These are phyloP conservation scores for Eupelmus urozonus DNA, from an alignment of 2,888 invertebrate species.

Conservation along the genomic window DNA sequence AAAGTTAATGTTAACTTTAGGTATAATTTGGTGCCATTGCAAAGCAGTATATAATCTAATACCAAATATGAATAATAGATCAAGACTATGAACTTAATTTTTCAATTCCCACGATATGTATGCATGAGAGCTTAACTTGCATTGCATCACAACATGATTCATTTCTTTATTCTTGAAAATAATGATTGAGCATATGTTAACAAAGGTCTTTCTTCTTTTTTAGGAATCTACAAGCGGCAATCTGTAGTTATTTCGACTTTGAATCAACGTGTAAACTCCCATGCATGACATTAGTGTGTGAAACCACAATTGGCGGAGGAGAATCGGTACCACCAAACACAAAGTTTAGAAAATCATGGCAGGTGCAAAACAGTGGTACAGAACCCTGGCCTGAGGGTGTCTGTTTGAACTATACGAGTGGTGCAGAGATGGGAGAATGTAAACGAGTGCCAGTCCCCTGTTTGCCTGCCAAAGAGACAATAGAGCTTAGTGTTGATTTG, in stretches of 20 bases:
- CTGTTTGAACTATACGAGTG: slow-evolving; percentile 86
- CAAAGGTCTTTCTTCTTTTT: slow-evolving; percentile 48
- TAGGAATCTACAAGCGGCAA: slow-evolving; percentile 98
- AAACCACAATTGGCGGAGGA: slow-evolving; percentile 88
- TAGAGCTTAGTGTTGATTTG: slow-evolving; percentile 88
- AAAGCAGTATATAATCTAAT: too few species aligned
- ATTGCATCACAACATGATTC: slow-evolving; percentile 6
- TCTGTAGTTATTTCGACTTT: slow-evolving; percentile 96
- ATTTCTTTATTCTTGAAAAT: neutral
- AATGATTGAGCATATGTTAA: neutral
- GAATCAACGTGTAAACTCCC: slow-evolving; percentile 86
- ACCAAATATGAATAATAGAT: too few species aligned
- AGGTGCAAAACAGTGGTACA: slow-evolving; percentile 90
- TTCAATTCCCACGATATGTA: too few species aligned
- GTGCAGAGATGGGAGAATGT: slow-evolving; percentile 81
- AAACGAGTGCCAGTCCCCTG: slow-evolving; percentile 83
- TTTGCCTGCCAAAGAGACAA: slow-evolving; percentile 87
- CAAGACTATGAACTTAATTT: too few species aligned
- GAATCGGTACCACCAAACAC: slow-evolving; percentile 86
- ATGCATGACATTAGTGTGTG: slow-evolving; percentile 86
- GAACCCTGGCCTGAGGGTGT: slow-evolving; percentile 93
- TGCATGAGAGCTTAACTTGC: neutral
- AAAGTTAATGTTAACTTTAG: too few species aligned
- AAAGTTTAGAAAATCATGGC: slow-evolving; percentile 91
- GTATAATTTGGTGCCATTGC: too few species aligned